phyloP scores from a whole-genome alignment of 2,797 vertebrate genomes.

The Clarias platycephalus region DNA sequence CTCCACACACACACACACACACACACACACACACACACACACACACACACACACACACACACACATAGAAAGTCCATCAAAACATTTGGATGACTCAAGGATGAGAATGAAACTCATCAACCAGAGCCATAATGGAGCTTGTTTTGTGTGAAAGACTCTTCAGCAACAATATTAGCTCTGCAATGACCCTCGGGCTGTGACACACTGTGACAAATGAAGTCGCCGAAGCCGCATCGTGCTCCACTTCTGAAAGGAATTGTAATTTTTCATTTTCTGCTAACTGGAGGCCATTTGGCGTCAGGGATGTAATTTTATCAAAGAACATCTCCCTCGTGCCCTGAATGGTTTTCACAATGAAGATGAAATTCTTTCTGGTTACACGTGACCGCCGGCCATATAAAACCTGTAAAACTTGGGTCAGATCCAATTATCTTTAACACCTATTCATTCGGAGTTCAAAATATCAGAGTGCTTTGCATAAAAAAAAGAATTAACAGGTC shows the following conservation, averaged over 20 bases:
- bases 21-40: not conserved
- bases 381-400: not conserved
- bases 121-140: slow-evolving; percentile 11
- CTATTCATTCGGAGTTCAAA: not conserved
- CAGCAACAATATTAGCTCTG: slow-evolving; percentile 25
- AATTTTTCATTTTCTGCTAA: slow-evolving; percentile 6
- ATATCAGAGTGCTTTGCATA: not conserved
- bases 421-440: not conserved
- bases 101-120: slow-evolving; percentile 26
- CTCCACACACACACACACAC: not conserved
- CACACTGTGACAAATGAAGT: slow-evolving; percentile 23
- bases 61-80: not conserved
- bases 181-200: slow-evolving; percentile 9
- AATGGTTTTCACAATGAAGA: not conserved
- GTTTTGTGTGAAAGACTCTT: slow-evolving; percentile 27
- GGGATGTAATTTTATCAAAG: slow-evolving; percentile 14
- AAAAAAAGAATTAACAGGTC: not conserved
- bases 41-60: not conserved
- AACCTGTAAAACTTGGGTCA: not conserved
- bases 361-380: not conserved
- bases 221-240: not conserved
- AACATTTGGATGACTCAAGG: slow-evolving; percentile 28
- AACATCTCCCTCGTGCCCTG: not conserved
- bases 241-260: slow-evolving; percentile 5
- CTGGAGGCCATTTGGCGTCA: slow-evolving; percentile 2